These are phyloP conservation scores for Xerus inauris DNA, from an alignment of 2,113 vertebrate species.

Conservation along the genomic window DNA sequence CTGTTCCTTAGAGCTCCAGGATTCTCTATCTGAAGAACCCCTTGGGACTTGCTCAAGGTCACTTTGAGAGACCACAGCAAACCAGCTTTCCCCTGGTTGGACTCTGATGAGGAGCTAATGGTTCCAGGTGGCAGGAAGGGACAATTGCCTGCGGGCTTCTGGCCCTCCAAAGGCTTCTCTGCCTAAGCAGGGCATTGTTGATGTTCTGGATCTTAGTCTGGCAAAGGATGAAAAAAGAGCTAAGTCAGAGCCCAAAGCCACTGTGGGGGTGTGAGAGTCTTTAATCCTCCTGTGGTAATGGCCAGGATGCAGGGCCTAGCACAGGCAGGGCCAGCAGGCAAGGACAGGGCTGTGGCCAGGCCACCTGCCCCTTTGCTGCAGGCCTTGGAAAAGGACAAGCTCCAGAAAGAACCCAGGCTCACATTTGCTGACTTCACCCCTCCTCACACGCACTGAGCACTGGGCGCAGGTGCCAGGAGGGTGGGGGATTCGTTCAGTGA, in stretches of 20 bases:
- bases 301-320: not conserved
- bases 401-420: not conserved
- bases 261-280: not conserved
- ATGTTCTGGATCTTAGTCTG: not conserved
- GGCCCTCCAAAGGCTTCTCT: not conserved
- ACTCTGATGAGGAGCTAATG: not conserved
- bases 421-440: not conserved
- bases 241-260: not conserved
- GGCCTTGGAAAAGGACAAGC: not conserved
- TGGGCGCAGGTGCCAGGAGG: not conserved
- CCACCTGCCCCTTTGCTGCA: not conserved
- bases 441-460: not conserved
- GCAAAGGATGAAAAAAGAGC: conserved; percentile 60
- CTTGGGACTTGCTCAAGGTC: not conserved
- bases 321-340: not conserved
- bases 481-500: too few species aligned
- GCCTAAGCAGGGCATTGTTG: not conserved
- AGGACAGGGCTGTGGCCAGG: not conserved
- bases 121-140: not conserved
- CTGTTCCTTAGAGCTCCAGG: not conserved
- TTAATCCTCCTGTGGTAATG: not conserved
- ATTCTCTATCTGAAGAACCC: not conserved
- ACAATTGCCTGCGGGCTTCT: not conserved
- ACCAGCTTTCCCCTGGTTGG: not conserved
- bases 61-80: conserved; percentile 13